Base-by-base conservation (phyloP, 2,888 invertebrate genomes). In the Plusia festucae region DNA sequence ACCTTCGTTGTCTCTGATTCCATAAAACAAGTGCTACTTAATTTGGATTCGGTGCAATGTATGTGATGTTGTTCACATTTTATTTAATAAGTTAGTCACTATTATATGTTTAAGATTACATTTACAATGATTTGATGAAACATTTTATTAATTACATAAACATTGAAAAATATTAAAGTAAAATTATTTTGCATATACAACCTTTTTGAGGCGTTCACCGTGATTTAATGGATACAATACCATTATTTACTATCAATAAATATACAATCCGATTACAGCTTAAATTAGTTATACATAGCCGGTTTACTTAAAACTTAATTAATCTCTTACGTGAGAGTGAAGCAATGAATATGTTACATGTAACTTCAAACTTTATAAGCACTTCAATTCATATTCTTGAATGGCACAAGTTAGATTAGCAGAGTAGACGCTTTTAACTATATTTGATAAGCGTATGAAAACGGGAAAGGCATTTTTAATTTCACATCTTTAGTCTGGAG, bases 141-240 rank as follows among this genome's bases (percentile, higher is more conserved):
- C 9, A 30, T 30, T n/a, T 40, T 40, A n/a, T n/a, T 40, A 15
- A 15, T 40, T n/a, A 40, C n/a, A n/a, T n/a, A 40, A 40, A 40
- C 6, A 40, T n/a, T n/a, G 15, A n/a, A 40, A 40, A 40, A 15
- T n/a, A 15, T 40, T 40, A 40, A 40, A 40, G 2, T n/a, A n/a
- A 15, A n/a, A 15, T 30, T 30, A 30, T 30, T 30, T 30, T 30
- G 8, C 30, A 30, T 40, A 34, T 4, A 40, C 40, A 40, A n/a
- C 40, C 40, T 40, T 40, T n/a, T 40, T 40, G 40, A n/a, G 40
- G 40, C 6, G 40, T n/a, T n/a, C 1, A 6, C n/a, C n/a, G 7
- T 40, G n/a, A n/a, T 40, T 40, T 40, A 40, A 40, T 40, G 40
- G 40, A n/a, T 40, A 40, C 40, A 40, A n/a, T 40, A 40, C 40